Conservation (phyloP, 1,140 invertebrate species). For the Drosophila nikananu region DNA sequence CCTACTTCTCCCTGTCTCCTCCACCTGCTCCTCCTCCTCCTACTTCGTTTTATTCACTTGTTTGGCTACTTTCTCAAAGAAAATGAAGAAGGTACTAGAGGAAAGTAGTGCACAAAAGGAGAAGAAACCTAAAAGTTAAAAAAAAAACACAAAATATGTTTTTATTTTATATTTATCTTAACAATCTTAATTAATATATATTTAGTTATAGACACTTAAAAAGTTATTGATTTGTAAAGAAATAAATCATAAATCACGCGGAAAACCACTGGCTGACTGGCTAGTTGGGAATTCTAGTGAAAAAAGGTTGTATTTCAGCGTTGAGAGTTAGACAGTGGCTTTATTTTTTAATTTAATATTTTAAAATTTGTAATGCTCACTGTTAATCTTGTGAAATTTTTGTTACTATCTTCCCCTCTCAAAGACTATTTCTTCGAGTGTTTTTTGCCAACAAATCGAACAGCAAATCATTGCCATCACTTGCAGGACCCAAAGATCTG, state of each 20-base stretch:
- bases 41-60: slow-evolving; percentile 51
- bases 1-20: slow-evolving; percentile 19
- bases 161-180: not conserved
- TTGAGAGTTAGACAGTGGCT: too few species aligned
- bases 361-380: too few species aligned
- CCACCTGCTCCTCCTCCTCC: not conserved
- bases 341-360: too few species aligned
- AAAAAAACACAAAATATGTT: not conserved
- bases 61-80: slow-evolving; percentile 68
- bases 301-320: not conserved
- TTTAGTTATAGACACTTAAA: not conserved
- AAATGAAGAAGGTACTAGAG: slow-evolving; percentile 27
- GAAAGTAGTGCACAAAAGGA: not conserved
- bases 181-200: not conserved
- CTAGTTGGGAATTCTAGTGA: not conserved
- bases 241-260: not conserved
- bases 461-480: slow-evolving; percentile 69
- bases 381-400: too few species aligned
- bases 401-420: too few species aligned
- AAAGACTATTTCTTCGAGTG: not conserved
- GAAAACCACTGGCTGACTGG: not conserved
- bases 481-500: slow-evolving; percentile 32
- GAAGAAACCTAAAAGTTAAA: not conserved
- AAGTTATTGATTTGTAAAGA: not conserved
- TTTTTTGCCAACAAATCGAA: slow-evolving; percentile 40